Conservation (phyloP, 2,888 invertebrate genomes). For the Ophioninae sp. region DNA sequence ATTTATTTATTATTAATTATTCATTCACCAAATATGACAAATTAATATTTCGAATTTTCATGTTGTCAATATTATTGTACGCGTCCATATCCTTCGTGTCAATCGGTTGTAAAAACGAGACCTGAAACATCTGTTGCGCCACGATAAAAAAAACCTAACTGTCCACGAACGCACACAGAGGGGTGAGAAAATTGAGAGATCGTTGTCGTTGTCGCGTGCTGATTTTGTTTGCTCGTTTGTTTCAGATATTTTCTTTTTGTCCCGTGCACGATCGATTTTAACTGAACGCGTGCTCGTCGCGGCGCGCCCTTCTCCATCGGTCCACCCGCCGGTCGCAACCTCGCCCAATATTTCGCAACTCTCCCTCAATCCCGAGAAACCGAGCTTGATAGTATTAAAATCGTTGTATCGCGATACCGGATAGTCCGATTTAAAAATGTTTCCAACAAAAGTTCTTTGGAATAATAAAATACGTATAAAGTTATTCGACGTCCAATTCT, state of each 20-base stretch:
- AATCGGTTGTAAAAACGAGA: conserved; percentile 1
- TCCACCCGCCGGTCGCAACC: not conserved
- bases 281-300: not conserved
- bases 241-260: not conserved
- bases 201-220: not conserved
- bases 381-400: too few relatives aligned
- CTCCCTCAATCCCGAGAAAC: not conserved
- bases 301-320: not conserved
- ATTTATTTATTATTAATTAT: too few relatives aligned
- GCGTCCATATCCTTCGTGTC: not conserved
- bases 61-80: too few relatives aligned
- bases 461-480: too few relatives aligned
- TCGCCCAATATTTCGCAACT: not conserved
- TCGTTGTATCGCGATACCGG: too few relatives aligned
- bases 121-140: conserved; percentile 52
- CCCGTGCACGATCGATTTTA: not conserved
- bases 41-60: too few relatives aligned
- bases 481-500: too few relatives aligned
- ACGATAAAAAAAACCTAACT: conserved; percentile 25
- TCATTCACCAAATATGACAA: too few relatives aligned
- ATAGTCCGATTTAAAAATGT: too few relatives aligned
- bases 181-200: conserved; percentile 4
- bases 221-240: conserved; percentile 1
- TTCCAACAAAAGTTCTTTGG: too few relatives aligned
- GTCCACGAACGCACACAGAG: not conserved